Evolutionary conservation across 2,888 invertebrate genomes (phyloP).

Genomic region (Scaptomyza parva): DNA sequence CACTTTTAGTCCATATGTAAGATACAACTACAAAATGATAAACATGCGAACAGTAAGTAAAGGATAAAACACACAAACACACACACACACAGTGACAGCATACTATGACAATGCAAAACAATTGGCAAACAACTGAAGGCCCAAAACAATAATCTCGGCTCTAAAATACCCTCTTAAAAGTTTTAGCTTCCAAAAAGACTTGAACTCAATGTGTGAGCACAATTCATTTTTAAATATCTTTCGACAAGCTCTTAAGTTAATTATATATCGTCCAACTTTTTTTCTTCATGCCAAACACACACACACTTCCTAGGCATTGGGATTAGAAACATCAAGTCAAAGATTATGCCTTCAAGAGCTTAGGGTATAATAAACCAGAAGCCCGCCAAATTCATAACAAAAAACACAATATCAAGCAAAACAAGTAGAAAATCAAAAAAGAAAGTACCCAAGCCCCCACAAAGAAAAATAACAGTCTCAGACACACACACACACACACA

Average conservation of each 20-base stretch:
- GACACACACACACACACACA: no score
- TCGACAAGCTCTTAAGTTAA: constrained; percentile 3
- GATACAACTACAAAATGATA: constrained; percentile 23
- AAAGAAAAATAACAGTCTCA: constrained; percentile 3
- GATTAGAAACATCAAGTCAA: constrained; percentile 21
- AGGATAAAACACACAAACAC: constrained; percentile 49
- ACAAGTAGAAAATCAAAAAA: constrained; percentile 36
- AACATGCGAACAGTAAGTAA: constrained; percentile 17
- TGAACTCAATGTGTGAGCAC: constrained; percentile 2
- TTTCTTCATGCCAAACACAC: constrained; percentile 11
- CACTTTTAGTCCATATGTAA: constrained; percentile 13
- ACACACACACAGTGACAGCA: constrained; percentile 51
- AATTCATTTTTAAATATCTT: constrained; percentile 1
- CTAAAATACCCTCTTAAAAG: constrained; percentile 22
- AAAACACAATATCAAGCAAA: constrained; percentile 25
- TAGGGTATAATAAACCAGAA: constrained; percentile 48
- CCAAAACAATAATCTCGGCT: background rate
- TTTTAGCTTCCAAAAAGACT: background rate
- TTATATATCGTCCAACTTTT: constrained; percentile 1
- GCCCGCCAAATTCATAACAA: constrained; percentile 40
- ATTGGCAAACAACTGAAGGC: background rate
- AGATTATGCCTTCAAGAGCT: constrained; percentile 37
- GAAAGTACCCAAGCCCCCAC: constrained; percentile 12
- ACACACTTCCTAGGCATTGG: constrained; percentile 18
- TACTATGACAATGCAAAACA: constrained; percentile 59